Percentiles rank a stretch among this genome's conserved stretches.
Conservation (phyloP, 2,888 invertebrate genomes). For the Halocaridina rubra region DNA sequence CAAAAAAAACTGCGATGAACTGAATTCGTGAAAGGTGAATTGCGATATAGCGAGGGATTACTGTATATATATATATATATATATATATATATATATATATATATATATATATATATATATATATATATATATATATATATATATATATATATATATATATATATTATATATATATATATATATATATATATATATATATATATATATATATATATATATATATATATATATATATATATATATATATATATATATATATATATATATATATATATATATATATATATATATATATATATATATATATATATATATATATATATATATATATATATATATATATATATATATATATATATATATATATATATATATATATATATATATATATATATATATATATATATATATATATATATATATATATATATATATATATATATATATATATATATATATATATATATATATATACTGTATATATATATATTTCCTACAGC, state of each 20-base stretch:
- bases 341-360: conserved; percentile 76
- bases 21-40: too few species aligned
- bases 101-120: conserved; percentile 14
- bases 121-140: conserved; percentile 16
- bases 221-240: conserved; percentile 11
- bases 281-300: conserved; percentile 76
- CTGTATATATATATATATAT: conserved; percentile 4
- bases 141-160: conserved; percentile 23
- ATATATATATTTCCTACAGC: too few species aligned
- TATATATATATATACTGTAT: conserved; percentile 15
- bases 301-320: conserved; percentile 78
- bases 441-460: conserved; percentile 12
- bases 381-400: conserved; percentile 75
- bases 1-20: too few species aligned
- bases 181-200: conserved; percentile 23
- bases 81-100: conserved; percentile 12
- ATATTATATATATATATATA: conserved; percentile 12
- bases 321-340: conserved; percentile 75
- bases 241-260: conserved; percentile 31
- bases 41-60: too few species aligned
- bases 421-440: conserved; percentile 11
- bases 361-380: conserved; percentile 78
- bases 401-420: conserved; percentile 76
- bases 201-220: conserved; percentile 7
- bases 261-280: conserved; percentile 75